Evolutionary conservation across 2,113 vertebrate genomes (phyloP), one percentile per base, ranked within the genome.

Genomic region (Anoplopoma fimbria): DNA sequence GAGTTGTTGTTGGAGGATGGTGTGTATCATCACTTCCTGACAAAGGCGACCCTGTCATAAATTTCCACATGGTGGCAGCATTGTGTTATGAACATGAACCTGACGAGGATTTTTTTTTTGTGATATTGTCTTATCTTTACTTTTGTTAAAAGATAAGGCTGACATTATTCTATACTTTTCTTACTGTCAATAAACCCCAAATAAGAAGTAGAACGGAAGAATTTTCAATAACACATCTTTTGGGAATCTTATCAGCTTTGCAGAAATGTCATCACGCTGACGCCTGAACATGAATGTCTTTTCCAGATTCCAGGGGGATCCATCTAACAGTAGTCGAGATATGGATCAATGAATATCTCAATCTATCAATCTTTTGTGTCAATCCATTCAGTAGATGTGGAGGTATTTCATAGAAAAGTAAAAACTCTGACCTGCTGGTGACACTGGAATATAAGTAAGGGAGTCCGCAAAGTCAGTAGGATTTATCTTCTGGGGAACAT

Each of bases 11-110:
- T 33, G 15, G 38, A 23, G 15, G 38, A 23, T 7, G 1, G 10
- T 14, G 55, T 19, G 49, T 10, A 0, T 69, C 25, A 1, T 53
- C 25, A 19, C 19, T 13, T 51, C 19, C 27, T 33, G 25, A n/a
- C 23, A 2, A 23, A 69, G 9, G 17, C 14, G 70, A 9, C 8
- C 1, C 2, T 25, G 12, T 36, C 13, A 14, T 6, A n/a, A 7
- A 6, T 17, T 40, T 69, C 84, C 91, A 81, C 75, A 31, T 29
- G 90, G 60, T 68, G 90, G 84, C 86, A 80, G 72, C 77, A 61
- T 75, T 23, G 83, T 60, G 23, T 75, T 3, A 5, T 45, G 33
- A 63, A 42, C 21, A 27, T 42, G 2, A 29, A 65, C 38, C 25
- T 63, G 25, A 63, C 15, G 15, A 58, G 25, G 55, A 58, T 33